Conservation (phyloP, 2,113 vertebrate genomes). For the Sander vitreus region DNA sequence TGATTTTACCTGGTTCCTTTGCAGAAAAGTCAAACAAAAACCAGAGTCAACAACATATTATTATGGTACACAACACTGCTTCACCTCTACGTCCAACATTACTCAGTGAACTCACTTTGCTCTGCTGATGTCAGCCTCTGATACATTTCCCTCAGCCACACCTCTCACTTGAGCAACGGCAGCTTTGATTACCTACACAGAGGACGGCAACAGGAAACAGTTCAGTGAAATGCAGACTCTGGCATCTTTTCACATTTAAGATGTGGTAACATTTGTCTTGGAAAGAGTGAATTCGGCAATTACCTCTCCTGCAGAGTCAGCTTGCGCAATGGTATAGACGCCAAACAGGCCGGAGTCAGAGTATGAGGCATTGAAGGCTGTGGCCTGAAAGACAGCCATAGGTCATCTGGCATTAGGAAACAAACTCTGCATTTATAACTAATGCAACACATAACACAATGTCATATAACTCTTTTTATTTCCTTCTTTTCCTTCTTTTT, state of each 20-base stretch:
- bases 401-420: conserved; percentile 10
- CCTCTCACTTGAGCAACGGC: conserved; percentile 87
- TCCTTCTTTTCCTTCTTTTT: too few species aligned
- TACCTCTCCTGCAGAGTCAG: conserved; percentile 87
- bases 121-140: conserved; percentile 82
- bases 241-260: background rate
- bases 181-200: conserved; percentile 90
- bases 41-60: background rate
- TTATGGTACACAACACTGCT: background rate
- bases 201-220: conserved; percentile 4
- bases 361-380: conserved; percentile 90
- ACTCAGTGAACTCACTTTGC: conserved; percentile 89
- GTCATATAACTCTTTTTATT: background rate
- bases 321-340: conserved; percentile 90
- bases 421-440: background rate
- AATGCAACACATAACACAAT: conserved; percentile 37
- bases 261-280: background rate
- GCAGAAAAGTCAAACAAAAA: background rate
- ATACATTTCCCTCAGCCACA: conserved; percentile 88
- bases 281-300: conserved; percentile 48
- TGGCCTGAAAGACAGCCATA: conserved; percentile 84
- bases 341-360: conserved; percentile 95
- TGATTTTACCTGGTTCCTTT: conserved; percentile 90
- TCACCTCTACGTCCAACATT: background rate
- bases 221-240: background rate